These are phyloP conservation scores for Synanthedon myopaeformis DNA, from an alignment of 2,888 invertebrate species.

Conservation along the genomic window DNA sequence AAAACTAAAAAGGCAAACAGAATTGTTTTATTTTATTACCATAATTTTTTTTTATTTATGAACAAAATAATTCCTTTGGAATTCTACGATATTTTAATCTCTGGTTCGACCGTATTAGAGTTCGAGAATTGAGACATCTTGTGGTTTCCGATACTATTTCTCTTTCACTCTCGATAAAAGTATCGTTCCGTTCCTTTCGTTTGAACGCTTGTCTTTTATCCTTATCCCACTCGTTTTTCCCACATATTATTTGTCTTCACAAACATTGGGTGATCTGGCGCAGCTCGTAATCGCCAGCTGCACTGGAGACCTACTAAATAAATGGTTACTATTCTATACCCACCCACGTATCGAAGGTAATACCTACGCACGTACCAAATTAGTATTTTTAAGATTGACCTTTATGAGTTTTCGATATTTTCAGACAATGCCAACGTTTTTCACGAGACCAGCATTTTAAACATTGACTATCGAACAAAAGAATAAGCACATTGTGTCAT, in stretches of 20 bases:
- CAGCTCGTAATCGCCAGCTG: constrained; percentile 45
- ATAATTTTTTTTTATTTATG: neutral
- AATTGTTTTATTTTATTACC: neutral
- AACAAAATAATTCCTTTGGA: constrained; percentile 15
- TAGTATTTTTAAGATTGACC: no score
- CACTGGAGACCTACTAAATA: constrained; percentile 48
- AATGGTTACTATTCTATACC: constrained; percentile 58
- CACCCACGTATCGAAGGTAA: constrained; percentile 42
- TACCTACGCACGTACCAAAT: neutral
- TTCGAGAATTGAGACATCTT: constrained; percentile 71
- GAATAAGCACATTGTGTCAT: no score
- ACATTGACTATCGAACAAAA: no score
- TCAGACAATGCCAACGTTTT: no score
- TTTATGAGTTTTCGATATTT: no score
- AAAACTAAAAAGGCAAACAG: no score
- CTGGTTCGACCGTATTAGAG: constrained; percentile 61
- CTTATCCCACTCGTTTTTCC: constrained; percentile 53
- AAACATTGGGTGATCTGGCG: constrained; percentile 57
- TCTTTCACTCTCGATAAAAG: constrained; percentile 37
- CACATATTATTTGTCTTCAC: constrained; percentile 62
- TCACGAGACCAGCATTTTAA: no score
- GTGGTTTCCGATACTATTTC: constrained; percentile 67
- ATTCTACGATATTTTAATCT: constrained; percentile 55
- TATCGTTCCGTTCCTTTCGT: constrained; percentile 52
- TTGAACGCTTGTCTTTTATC: constrained; percentile 42